Conservation (phyloP, 2,888 invertebrate species). For the Artemia sp. region DNA sequence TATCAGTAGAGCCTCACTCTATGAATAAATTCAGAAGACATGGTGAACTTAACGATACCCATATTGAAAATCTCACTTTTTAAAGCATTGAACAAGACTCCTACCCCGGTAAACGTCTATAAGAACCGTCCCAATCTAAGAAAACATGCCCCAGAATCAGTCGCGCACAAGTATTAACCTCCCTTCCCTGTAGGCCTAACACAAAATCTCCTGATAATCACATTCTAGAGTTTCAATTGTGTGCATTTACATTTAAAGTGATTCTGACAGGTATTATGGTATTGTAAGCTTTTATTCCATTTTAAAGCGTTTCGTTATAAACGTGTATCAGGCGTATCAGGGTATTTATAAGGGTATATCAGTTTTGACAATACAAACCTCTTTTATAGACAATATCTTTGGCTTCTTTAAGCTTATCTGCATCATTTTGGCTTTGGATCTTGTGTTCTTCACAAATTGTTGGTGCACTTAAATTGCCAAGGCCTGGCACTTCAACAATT, state of each 20-base stretch:
- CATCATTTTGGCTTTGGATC: constrained; percentile 94
- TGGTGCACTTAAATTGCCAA: constrained; percentile 69
- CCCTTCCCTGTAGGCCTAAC: too few relatives aligned
- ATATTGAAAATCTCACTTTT: too few relatives aligned
- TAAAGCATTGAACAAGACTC: too few relatives aligned
- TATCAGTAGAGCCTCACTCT: too few relatives aligned
- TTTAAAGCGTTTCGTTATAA: neutral
- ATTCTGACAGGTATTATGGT: neutral
- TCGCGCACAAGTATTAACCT: too few relatives aligned
- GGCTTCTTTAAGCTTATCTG: constrained; percentile 76
- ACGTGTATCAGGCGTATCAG: neutral
- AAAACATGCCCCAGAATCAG: too few relatives aligned
- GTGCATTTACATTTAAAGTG: neutral
- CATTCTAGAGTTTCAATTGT: neutral
- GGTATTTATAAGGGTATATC: constrained; percentile 54
- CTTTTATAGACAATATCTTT: constrained; percentile 90
- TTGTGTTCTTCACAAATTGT: constrained; percentile 69
- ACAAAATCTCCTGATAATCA: too few relatives aligned
- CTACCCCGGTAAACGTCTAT: too few relatives aligned
- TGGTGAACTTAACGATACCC: too few relatives aligned
- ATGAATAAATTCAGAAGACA: too few relatives aligned
- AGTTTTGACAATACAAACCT: constrained; percentile 45
- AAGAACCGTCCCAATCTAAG: too few relatives aligned
- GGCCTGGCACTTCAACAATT: constrained; percentile 78
- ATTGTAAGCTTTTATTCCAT: neutral